Percentiles rank a stretch among this genome's conserved stretches.
These are phyloP conservation scores for Epizoanthus rinbou DNA, from an alignment of 92 coral and sea anemone genomes.

Conservation along the genomic window DNA sequence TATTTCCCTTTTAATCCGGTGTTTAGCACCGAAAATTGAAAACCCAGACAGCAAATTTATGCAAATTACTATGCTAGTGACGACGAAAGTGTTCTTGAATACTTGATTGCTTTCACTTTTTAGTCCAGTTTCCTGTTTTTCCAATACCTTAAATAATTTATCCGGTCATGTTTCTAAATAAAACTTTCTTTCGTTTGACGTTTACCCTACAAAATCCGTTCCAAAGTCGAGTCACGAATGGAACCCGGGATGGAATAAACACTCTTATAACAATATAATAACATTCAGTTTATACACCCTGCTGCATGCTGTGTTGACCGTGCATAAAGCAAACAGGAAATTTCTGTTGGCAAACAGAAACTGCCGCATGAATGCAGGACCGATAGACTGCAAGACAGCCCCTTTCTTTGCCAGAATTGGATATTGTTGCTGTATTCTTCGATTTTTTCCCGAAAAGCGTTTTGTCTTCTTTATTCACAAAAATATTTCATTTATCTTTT, in stretches of 20 bases:
- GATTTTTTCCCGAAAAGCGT: too few relatives aligned
- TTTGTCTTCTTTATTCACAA: too few relatives aligned
- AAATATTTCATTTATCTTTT: too few relatives aligned
- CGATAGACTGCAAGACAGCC: too few relatives aligned
- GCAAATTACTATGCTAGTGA: background rate
- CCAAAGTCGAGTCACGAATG: background rate
- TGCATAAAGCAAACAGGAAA: background rate
- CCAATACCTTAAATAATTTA: constrained; percentile 4
- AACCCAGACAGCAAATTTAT: background rate
- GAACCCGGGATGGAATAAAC: too few relatives aligned
- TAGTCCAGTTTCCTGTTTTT: background rate
- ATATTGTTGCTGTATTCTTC: too few relatives aligned
- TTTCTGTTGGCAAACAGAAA: background rate
- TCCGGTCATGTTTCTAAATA: background rate
- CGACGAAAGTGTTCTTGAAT: background rate
- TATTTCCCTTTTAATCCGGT: too few relatives aligned
- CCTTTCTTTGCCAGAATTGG: too few relatives aligned
- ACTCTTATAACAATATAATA: background rate
- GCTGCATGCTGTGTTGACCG: too few relatives aligned
- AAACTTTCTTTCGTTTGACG: background rate
- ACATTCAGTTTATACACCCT: background rate
- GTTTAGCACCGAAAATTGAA: background rate
- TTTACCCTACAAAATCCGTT: background rate
- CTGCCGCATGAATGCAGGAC: too few relatives aligned
- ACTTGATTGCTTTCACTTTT: background rate